Percentiles rank a stretch among this genome's conserved stretches.
Evolutionary conservation across 2,888 invertebrate species (phyloP).

Genomic region (Arctia plantaginis): DNA sequence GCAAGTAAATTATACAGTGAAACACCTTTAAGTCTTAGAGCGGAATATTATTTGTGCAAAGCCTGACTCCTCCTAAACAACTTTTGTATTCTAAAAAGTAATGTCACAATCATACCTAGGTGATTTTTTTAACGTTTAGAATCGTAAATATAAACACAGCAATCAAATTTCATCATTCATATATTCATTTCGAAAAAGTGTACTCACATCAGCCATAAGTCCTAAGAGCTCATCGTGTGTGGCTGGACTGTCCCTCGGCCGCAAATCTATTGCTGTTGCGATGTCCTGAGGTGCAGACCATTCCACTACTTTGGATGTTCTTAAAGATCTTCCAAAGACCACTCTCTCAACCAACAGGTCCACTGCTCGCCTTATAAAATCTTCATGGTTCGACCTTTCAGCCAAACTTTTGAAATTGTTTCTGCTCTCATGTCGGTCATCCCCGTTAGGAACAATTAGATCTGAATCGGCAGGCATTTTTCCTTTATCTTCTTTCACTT

Average conservation of each 20-base stretch:
- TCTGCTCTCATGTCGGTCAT: slow-evolving; percentile 65
- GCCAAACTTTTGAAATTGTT: slow-evolving; percentile 87
- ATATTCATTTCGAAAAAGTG: neutral
- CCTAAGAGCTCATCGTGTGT: slow-evolving; percentile 89
- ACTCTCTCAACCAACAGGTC: slow-evolving; percentile 91
- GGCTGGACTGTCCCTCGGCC: slow-evolving; percentile 86
- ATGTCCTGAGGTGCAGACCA: slow-evolving; percentile 93
- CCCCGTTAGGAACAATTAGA: slow-evolving; percentile 71
- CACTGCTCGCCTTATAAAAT: slow-evolving; percentile 90
- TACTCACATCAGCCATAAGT: slow-evolving; percentile 89
- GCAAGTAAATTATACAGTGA: neutral
- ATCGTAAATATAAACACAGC: neutral
- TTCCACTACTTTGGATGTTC: slow-evolving; percentile 91
- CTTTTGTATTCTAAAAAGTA: neutral
- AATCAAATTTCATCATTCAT: neutral
- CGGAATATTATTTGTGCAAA: neutral
- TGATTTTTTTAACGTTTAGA: neutral
- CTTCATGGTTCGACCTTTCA: slow-evolving; percentile 88
- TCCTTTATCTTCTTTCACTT: slow-evolving; percentile 55
- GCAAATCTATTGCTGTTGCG: slow-evolving; percentile 88
- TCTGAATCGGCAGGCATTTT: slow-evolving; percentile 83
- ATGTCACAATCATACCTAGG: neutral
- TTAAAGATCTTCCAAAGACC: slow-evolving; percentile 90
- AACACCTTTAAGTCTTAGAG: neutral
- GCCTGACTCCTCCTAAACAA: neutral